Evolutionary conservation across 2,888 invertebrate species (phyloP).

Genomic region (Drosophila nigricruria): DNA sequence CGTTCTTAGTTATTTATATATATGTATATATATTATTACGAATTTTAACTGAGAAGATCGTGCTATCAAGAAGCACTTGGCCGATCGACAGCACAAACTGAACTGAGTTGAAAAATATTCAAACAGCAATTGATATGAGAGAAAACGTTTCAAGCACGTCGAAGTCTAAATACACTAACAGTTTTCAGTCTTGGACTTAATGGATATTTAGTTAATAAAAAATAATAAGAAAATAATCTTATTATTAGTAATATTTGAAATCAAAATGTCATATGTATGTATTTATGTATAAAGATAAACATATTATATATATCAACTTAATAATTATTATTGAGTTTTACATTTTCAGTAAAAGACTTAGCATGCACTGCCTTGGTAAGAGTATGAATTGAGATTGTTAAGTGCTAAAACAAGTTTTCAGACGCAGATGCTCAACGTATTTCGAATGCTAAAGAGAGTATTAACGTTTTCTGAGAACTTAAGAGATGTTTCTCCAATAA

Average conservation of each 20-base stretch:
- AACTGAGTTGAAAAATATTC: slow-evolving; percentile 48
- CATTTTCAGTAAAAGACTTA: background rate
- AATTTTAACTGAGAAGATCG: slow-evolving; percentile 6
- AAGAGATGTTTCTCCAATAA: background rate
- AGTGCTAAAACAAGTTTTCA: slow-evolving; percentile 36
- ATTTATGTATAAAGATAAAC: too few relatives aligned
- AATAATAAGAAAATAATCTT: background rate
- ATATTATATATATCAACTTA: background rate
- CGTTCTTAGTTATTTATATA: background rate
- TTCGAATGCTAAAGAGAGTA: slow-evolving; percentile 4
- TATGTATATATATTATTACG: slow-evolving; percentile 3
- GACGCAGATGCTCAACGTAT: slow-evolving; percentile 8
- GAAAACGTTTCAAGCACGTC: background rate
- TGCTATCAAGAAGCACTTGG: slow-evolving; percentile 16
- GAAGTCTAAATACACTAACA: slow-evolving; percentile 14
- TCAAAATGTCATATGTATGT: background rate
- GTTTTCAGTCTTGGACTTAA: too few relatives aligned
- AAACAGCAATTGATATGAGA: slow-evolving; percentile 11
- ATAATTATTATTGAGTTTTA: background rate
- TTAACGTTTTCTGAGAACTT: background rate
- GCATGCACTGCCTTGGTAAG: background rate
- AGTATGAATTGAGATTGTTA: slow-evolving; percentile 9
- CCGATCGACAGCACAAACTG: slow-evolving; percentile 49
- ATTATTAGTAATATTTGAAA: background rate
- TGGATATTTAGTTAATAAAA: too few relatives aligned